phyloP scores from a whole-genome alignment of 2,797 vertebrate genomes.

The Otolemur crassicaudatus region DNA sequence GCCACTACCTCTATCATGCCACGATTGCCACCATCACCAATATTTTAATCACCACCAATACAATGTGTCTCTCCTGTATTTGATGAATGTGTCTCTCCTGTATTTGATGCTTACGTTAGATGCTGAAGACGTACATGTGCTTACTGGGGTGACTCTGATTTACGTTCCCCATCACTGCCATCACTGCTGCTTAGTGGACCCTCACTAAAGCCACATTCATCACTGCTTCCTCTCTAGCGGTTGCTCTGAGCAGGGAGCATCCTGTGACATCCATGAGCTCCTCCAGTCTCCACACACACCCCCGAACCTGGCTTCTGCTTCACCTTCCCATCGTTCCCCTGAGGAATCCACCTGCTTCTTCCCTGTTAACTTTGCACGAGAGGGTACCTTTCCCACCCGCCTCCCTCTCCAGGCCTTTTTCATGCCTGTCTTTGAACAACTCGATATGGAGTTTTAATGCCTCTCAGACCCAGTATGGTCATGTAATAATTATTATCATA shows the following conservation, averaged over 20 bases:
- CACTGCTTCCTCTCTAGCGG: not conserved
- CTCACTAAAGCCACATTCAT: not conserved
- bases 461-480: not conserved
- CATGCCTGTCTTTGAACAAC: not conserved
- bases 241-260: not conserved
- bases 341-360: not conserved
- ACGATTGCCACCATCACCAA: not conserved
- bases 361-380: not conserved
- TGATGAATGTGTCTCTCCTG: not conserved
- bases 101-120: not conserved
- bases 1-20: too few species aligned
- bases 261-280: not conserved
- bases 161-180: too few species aligned
- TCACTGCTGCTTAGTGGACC: not conserved
- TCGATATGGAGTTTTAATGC: not conserved
- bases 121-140: not conserved
- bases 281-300: rapidly evolving
- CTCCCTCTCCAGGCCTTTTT: not conserved
- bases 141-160: not conserved
- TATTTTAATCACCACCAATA: too few species aligned
- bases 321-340: rapidly evolving
- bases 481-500: not conserved
- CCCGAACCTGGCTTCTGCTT: too few species aligned
- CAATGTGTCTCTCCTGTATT: too few species aligned
- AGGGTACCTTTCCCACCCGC: not conserved